Percentiles rank a stretch among this genome's conserved stretches.
Evolutionary conservation across 2,888 invertebrate species (phyloP).

Genomic region (Hirtodrosophila duncani): DNA sequence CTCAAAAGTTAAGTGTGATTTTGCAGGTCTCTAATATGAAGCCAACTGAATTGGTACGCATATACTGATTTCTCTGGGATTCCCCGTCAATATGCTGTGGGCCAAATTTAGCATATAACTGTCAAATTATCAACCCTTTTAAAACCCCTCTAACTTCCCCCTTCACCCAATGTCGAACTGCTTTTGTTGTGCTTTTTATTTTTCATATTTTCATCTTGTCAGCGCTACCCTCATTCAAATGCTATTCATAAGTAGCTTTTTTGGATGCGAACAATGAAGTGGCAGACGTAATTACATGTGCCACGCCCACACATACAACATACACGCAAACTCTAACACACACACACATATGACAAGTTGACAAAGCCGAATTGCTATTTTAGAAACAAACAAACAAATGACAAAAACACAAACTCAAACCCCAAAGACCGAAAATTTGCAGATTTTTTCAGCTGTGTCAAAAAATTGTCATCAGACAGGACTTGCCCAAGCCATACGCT

Average conservation of each 20-base stretch:
- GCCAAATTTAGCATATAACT: too few relatives aligned
- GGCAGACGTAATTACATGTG: slow-evolving; percentile 59
- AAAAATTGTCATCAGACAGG: slow-evolving; percentile 65
- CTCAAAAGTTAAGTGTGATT: too few relatives aligned
- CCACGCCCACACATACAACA: slow-evolving; percentile 48
- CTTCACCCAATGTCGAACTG: too few relatives aligned
- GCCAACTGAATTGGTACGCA: too few relatives aligned
- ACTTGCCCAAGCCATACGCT: slow-evolving; percentile 33
- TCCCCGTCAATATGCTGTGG: too few relatives aligned
- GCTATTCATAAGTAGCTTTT: slow-evolving; percentile 43
- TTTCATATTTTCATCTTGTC: too few relatives aligned
- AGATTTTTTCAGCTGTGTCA: slow-evolving; percentile 73
- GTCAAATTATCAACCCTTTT: too few relatives aligned
- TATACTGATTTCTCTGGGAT: too few relatives aligned
- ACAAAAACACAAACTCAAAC: slow-evolving; percentile 22
- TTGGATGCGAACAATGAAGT: slow-evolving; percentile 50
- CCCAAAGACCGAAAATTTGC: slow-evolving; percentile 53
- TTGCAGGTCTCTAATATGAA: too few relatives aligned
- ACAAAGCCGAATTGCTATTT: slow-evolving; percentile 60
- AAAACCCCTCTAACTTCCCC: too few relatives aligned
- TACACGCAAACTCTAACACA: slow-evolving; percentile 5
- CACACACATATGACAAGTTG: slow-evolving; percentile 31
- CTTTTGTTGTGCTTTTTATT: too few relatives aligned
- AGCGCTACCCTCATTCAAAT: too few relatives aligned
- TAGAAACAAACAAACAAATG: slow-evolving; percentile 42